Evolutionary conservation across 1,140 invertebrate genomes (phyloP).

Genomic region (Zaprionus ornatus): DNA sequence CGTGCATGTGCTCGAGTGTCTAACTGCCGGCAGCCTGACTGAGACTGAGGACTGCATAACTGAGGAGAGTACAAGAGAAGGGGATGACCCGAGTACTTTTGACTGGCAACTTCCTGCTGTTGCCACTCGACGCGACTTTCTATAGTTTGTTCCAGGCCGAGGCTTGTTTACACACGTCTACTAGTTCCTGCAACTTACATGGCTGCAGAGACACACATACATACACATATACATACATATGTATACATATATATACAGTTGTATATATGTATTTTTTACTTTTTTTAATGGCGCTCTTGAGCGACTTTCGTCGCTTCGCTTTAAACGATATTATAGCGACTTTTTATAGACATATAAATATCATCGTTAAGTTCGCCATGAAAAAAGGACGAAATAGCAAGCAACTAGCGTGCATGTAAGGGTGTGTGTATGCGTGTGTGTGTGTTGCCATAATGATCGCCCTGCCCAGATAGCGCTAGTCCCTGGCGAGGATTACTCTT

Average conservation of each 20-base stretch:
- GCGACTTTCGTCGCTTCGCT: conserved; percentile 41
- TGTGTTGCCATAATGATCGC: conserved; percentile 51
- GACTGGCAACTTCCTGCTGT: conserved; percentile 36
- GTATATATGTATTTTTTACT: not conserved
- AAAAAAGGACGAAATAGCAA: conserved; percentile 35
- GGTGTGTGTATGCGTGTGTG: conserved; percentile 29
- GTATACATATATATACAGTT: not conserved
- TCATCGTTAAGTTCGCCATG: conserved; percentile 67
- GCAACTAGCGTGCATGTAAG: conserved; percentile 27
- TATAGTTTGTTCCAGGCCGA: conserved; percentile 37
- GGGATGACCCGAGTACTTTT: not conserved
- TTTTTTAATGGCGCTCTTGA: conserved; percentile 65
- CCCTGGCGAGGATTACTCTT: conserved; percentile 43
- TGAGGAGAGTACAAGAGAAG: not conserved
- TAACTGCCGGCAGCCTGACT: conserved; percentile 34
- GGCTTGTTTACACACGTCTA: conserved; percentile 55
- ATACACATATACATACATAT: not conserved
- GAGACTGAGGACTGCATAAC: conserved; percentile 12
- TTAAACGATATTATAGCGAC: conserved; percentile 69
- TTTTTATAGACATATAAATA: conserved; percentile 71
- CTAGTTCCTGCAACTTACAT: not conserved
- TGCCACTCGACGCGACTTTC: conserved; percentile 7
- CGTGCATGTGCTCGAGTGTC: conserved; percentile 52
- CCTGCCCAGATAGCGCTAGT: conserved; percentile 48
- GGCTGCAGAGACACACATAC: not conserved